Evolutionary conservation across 2,888 invertebrate genomes (phyloP).

Genomic region (Chirona hameri): DNA sequence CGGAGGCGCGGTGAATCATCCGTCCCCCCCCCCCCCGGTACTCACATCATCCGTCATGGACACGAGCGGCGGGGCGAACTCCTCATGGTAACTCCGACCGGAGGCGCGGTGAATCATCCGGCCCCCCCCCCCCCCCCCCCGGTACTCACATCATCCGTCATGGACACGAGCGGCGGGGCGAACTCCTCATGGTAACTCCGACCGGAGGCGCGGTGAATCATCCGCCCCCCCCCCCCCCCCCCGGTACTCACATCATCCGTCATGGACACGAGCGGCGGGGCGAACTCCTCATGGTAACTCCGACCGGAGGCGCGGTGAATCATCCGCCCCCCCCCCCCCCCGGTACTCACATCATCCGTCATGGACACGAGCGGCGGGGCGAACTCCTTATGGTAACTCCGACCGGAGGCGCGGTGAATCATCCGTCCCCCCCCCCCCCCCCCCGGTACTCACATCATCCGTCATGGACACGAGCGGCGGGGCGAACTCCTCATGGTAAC

Average conservation of each 20-base stretch:
- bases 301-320: slow-evolving; percentile 86
- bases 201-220: slow-evolving; percentile 85
- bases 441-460: slow-evolving; percentile 68
- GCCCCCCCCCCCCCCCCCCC: slow-evolving; percentile 50
- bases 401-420: slow-evolving; percentile 82
- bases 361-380: slow-evolving; percentile 86
- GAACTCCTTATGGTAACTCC: slow-evolving; percentile 95
- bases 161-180: slow-evolving; percentile 82
- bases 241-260: slow-evolving; percentile 72
- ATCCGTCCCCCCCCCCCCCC: slow-evolving; percentile 61
- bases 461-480: slow-evolving; percentile 88
- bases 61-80: slow-evolving; percentile 89
- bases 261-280: slow-evolving; percentile 87
- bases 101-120: slow-evolving; percentile 82
- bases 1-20: slow-evolving; percentile 81
- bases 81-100: slow-evolving; percentile 94
- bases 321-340: slow-evolving; percentile 61
- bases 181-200: slow-evolving; percentile 96
- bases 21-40: slow-evolving; percentile 57
- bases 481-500: slow-evolving; percentile 94
- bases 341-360: slow-evolving; percentile 76
- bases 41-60: slow-evolving; percentile 87
- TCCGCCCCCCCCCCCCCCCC: slow-evolving; percentile 57
- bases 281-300: slow-evolving; percentile 94
- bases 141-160: slow-evolving; percentile 81